Percentiles rank a stretch among this genome's conserved stretches.
These are phyloP conservation scores for Dipus sagitta DNA, from an alignment of 2,797 vertebrate species.

Conservation along the genomic window DNA sequence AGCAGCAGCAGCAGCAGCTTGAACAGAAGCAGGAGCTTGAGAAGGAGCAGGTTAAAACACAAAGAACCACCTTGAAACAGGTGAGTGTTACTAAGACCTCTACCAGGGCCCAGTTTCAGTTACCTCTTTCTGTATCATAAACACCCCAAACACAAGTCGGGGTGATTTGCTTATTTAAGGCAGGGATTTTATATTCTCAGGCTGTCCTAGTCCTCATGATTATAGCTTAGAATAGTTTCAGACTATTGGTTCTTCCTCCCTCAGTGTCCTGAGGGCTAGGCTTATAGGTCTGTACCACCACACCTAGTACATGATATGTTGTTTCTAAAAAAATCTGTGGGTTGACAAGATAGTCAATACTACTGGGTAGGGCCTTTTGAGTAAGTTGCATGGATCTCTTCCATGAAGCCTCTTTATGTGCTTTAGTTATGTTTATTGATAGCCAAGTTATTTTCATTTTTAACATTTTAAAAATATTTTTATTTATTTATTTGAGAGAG, in stretches of 20 bases:
- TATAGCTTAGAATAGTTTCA: neutral
- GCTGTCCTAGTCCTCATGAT: neutral
- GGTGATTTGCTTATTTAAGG: neutral
- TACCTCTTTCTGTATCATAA: neutral
- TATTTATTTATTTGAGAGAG: neutral
- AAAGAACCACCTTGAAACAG: neutral
- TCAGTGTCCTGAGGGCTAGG: neutral
- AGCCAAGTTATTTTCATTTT: neutral
- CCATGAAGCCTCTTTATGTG: neutral
- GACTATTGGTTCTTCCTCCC: neutral
- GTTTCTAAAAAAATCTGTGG: neutral
- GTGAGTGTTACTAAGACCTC: neutral
- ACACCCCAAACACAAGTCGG: neutral
- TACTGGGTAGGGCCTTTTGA: neutral
- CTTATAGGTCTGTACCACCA: neutral
- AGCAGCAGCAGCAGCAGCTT: neutral
- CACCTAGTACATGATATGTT: neutral
- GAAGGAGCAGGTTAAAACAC: neutral
- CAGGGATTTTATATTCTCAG: neutral
- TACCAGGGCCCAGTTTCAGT: neutral
- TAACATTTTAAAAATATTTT: no score
- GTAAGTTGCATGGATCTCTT: neutral
- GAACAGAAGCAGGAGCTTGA: no score
- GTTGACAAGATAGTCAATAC: neutral
- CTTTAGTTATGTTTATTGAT: conserved; percentile 11